Percentiles rank a stretch among this genome's conserved stretches.
phyloP scores from a whole-genome alignment of 2,797 vertebrate genomes.

The Siniperca undulata region DNA sequence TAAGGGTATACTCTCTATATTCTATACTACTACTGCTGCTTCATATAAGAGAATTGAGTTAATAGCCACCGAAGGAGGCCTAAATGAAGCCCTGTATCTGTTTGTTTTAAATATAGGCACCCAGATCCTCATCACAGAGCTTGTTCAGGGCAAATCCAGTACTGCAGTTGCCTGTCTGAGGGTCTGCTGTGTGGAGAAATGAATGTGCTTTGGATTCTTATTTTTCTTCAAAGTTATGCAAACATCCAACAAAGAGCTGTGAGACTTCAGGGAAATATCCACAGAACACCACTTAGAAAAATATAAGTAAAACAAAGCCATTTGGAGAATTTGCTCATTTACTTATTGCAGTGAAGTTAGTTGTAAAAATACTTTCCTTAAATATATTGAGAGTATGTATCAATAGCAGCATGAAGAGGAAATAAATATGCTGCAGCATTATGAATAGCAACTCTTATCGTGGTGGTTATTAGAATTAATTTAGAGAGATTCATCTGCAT shows the following conservation, averaged over 20 bases:
- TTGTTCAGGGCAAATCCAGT: constrained; percentile 21
- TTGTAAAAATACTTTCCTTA: constrained; percentile 1
- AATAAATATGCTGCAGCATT: constrained; percentile 12
- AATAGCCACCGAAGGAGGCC: constrained; percentile 2
- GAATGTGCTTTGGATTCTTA: constrained; percentile 24
- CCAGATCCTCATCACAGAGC: constrained; percentile 16
- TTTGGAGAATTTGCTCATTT: constrained; percentile 17
- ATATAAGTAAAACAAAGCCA: constrained; percentile 10
- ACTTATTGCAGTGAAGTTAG: constrained; percentile 2
- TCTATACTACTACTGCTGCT: not conserved
- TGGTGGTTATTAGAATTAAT: constrained; percentile 13
- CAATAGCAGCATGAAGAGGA: not conserved
- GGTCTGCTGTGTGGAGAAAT: constrained; percentile 32
- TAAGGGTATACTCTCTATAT: not conserved
- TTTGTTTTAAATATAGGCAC: constrained; percentile 34
- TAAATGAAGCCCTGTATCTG: constrained; percentile 10
- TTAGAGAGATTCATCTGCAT: constrained; percentile 40
- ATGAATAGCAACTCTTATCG: constrained; percentile 6
- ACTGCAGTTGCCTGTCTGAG: constrained; percentile 19
- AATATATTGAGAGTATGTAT: constrained; percentile 6
- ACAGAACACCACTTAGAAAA: not conserved
- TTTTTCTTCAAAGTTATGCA: constrained; percentile 39
- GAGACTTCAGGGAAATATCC: constrained; percentile 18
- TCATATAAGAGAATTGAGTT: not conserved
- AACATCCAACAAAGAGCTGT: constrained; percentile 35